A percentile compares a stretch with the other conserved stretches of the same genome.
These are phyloP conservation scores for Actinostola sp. DNA, from an alignment of 92 coral and sea anemone species.

Conservation along the genomic window DNA sequence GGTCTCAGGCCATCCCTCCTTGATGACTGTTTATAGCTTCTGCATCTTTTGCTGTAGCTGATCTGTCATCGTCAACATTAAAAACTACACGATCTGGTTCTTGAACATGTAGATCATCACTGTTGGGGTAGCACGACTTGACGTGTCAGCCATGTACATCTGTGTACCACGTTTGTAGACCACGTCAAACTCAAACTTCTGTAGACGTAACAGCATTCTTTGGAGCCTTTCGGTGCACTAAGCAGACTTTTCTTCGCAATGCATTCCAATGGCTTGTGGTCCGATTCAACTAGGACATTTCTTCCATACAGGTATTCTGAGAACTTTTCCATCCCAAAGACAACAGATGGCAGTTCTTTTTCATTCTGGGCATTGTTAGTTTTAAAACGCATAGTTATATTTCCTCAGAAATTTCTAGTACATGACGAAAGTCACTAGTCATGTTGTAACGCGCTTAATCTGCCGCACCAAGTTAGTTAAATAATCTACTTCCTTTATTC, in stretches of 20 bases:
- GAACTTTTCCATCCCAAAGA: constrained; percentile 64
- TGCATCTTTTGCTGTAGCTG: constrained; percentile 30
- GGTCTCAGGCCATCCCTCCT: constrained; percentile 38
- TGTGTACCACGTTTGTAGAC: constrained; percentile 40
- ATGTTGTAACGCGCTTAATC: too few species aligned
- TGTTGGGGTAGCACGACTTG: constrained; percentile 35
- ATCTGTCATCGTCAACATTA: constrained; percentile 17
- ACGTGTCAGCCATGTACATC: constrained; percentile 46
- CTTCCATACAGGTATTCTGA: constrained; percentile 55
- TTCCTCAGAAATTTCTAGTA: too few species aligned
- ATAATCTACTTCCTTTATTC: too few species aligned
- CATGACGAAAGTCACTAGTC: too few species aligned
- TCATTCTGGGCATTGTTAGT: constrained; percentile 58
- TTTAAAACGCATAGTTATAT: too few species aligned
- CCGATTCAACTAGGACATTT: constrained; percentile 48
- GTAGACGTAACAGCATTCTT: constrained; percentile 44
- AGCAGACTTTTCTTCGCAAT: constrained; percentile 45
- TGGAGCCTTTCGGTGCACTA: constrained; percentile 48
- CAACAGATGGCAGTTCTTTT: constrained; percentile 59
- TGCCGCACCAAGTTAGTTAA: too few species aligned
- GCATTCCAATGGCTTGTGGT: constrained; percentile 55
- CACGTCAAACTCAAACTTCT: constrained; percentile 41
- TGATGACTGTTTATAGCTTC: constrained; percentile 28
- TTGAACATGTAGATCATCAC: background rate
- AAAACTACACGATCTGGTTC: constrained; percentile 11